A percentile compares a stretch with the other conserved stretches of the same genome.
Evolutionary conservation across 2,113 vertebrate genomes (phyloP).

Genomic region (Vireo altiloquus): DNA sequence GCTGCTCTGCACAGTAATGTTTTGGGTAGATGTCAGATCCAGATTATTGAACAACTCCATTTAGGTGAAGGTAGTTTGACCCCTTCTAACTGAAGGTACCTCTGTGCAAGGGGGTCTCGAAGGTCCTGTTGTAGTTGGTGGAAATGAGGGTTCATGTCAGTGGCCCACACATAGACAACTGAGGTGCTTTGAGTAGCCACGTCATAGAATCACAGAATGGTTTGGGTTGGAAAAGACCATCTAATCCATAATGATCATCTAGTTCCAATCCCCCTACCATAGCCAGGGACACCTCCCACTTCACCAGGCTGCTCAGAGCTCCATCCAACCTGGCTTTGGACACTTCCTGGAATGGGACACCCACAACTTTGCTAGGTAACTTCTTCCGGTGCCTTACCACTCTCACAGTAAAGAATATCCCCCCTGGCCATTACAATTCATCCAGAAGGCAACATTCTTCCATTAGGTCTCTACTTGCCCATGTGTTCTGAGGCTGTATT

Average conservation of each 20-base stretch:
- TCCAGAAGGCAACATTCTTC: background rate
- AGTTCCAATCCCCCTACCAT: background rate
- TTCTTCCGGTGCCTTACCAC: fast-evolving
- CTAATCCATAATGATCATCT: background rate
- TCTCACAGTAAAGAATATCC: background rate
- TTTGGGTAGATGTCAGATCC: background rate
- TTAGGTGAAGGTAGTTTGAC: background rate
- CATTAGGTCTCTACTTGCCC: background rate
- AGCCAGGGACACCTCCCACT: background rate
- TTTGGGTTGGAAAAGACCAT: background rate
- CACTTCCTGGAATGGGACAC: background rate
- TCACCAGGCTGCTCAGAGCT: background rate
- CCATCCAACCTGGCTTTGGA: background rate
- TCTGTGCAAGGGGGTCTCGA: background rate
- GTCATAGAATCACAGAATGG: background rate
- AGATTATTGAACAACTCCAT: background rate
- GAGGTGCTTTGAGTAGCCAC: background rate
- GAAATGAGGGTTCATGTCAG: background rate
- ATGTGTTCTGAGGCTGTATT: background rate
- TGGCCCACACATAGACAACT: fast-evolving
- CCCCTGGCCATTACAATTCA: background rate
- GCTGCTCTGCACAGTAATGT: background rate
- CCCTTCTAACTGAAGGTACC: background rate
- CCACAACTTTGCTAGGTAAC: background rate
- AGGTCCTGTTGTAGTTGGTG: background rate